Conservation (phyloP, 2,888 invertebrate genomes). For the Epinotia ramella region DNA sequence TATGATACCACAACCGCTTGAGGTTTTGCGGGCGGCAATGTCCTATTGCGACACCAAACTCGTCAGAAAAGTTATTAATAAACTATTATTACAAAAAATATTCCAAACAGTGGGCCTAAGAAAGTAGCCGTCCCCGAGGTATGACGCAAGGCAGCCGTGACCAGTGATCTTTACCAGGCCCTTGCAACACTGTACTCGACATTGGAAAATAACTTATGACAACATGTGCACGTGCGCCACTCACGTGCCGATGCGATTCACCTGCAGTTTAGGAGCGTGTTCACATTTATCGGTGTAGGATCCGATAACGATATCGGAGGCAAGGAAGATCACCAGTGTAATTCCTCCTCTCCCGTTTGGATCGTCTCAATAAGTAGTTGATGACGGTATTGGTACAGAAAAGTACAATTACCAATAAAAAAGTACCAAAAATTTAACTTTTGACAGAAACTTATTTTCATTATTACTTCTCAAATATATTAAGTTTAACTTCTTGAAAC, state of each 20-base stretch:
- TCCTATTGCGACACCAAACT: not conserved
- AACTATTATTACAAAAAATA: conserved; percentile 4
- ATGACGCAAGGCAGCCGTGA: conserved; percentile 30
- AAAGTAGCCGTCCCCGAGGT: conserved; percentile 31
- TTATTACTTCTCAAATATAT: too few species aligned
- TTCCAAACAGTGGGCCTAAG: conserved; percentile 19
- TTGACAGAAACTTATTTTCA: too few species aligned
- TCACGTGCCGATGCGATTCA: not conserved
- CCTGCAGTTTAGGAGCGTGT: not conserved
- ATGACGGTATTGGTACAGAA: too few species aligned
- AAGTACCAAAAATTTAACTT: too few species aligned
- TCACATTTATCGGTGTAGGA: too few species aligned
- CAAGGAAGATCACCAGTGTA: too few species aligned
- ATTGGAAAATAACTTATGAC: conserved; percentile 23
- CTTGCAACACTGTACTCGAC: conserved; percentile 32
- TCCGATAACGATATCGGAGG: too few species aligned
- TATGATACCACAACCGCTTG: not conserved
- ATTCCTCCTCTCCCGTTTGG: too few species aligned
- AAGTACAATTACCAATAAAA: too few species aligned
- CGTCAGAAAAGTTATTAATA: conserved; percentile 19
- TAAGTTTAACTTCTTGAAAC: too few species aligned
- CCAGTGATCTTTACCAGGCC: conserved; percentile 27
- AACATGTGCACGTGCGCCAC: conserved; percentile 13
- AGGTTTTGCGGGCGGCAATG: conserved; percentile 2
- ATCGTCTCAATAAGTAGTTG: too few species aligned